Evolutionary conservation across 2,113 vertebrate genomes (phyloP).

Genomic region (Amia ocellicauda): DNA sequence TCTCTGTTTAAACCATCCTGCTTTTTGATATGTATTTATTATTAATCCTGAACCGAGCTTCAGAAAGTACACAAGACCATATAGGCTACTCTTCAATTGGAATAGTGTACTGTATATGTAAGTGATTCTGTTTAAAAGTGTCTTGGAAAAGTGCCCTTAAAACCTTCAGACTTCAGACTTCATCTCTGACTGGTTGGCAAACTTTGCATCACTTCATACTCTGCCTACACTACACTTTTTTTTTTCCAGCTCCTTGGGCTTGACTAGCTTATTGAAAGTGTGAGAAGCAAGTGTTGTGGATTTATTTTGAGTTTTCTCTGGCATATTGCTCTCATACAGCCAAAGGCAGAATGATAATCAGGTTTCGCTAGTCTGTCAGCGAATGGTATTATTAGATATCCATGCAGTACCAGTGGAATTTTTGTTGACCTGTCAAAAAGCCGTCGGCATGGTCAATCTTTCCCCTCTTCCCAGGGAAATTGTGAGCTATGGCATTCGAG

Average conservation of each 20-base stretch:
- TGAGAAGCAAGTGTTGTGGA: not conserved
- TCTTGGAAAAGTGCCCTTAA: too few relatives aligned
- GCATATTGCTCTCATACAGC: not conserved
- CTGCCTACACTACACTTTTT: not conserved
- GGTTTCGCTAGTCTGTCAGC: not conserved
- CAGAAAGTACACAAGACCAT: too few relatives aligned
- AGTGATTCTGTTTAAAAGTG: too few relatives aligned
- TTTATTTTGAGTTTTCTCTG: not conserved
- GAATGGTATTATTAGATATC: not conserved
- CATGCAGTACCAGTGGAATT: not conserved
- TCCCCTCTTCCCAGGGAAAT: not conserved
- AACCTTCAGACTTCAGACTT: too few relatives aligned
- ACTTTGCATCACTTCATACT: not conserved
- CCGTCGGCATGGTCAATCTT: not conserved
- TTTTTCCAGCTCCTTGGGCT: not conserved
- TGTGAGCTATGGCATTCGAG: not conserved
- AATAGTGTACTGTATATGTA: too few relatives aligned
- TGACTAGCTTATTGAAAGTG: not conserved
- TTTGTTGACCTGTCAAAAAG: conserved; percentile 3
- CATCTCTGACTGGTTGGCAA: too few relatives aligned
- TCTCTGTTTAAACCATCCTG: not conserved
- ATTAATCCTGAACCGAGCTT: too few relatives aligned
- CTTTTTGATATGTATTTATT: not conserved
- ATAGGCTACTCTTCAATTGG: too few relatives aligned
- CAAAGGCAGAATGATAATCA: conserved; percentile 6